A percentile compares a stretch with the other conserved stretches of the same genome.
These are phyloP conservation scores for Ceratoteleas bidentatus DNA, from an alignment of 1,140 invertebrate genomes.

Conservation along the genomic window DNA sequence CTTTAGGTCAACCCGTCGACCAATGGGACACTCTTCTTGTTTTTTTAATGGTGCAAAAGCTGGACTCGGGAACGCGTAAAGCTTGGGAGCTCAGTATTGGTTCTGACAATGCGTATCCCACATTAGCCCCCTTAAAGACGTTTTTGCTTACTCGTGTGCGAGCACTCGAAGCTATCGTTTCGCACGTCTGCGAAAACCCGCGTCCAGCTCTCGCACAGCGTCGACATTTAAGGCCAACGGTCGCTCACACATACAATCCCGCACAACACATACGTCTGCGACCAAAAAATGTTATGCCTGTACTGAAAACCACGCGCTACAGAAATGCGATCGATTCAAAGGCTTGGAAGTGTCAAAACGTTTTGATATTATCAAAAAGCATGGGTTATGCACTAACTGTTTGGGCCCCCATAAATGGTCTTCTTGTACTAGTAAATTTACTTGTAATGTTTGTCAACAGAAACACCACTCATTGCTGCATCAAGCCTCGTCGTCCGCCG, in stretches of 20 bases:
- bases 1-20: background rate
- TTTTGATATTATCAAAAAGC: background rate
- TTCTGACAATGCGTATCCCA: background rate
- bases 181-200: background rate
- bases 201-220: background rate
- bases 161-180: background rate
- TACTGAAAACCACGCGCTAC: background rate
- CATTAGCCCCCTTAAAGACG: background rate
- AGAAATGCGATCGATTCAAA: constrained; percentile 8
- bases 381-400: constrained; percentile 17
- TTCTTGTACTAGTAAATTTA: constrained; percentile 2
- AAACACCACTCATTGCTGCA: constrained; percentile 19
- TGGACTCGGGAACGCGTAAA: constrained; percentile 1
- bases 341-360: background rate
- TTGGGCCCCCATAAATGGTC: constrained; percentile 2
- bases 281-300: background rate
- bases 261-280: background rate
- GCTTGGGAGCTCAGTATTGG: background rate
- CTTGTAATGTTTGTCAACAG: background rate
- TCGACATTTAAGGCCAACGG: background rate
- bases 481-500: background rate
- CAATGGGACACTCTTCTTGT: background rate
- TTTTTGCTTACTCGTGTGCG: constrained; percentile 4
- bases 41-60: constrained; percentile 2
- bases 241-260: constrained; percentile 6